Conservation (phyloP, 2,113 vertebrate genomes). For the Oryctolagus cuniculus region mOryCun1.1 NC_091442.1:40799501-40800000, state of each 20-base stretch:
- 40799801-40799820: not conserved
- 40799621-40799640: slow-evolving; percentile 1
- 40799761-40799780: not conserved
- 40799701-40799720: not conserved
- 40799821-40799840: slow-evolving; percentile 3
- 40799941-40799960: not conserved
- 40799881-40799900: not conserved
- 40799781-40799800: not conserved
- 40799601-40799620: not conserved
- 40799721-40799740: not conserved
- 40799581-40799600: not conserved
- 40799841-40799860: not conserved
- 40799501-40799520: slow-evolving; percentile 52
- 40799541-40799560: slow-evolving; percentile 22
- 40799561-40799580: not conserved
- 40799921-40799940: not conserved
- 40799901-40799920: not conserved
- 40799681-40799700: not conserved
- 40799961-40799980: not conserved
- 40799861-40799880: not conserved
- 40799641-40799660: not conserved
- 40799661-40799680: not conserved
- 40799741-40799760: not conserved
- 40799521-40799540: slow-evolving; percentile 61
- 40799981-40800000: not conserved